Evolutionary conservation across 1,140 invertebrate species (phyloP).

Genomic region (Drosophila aff.): DNA sequence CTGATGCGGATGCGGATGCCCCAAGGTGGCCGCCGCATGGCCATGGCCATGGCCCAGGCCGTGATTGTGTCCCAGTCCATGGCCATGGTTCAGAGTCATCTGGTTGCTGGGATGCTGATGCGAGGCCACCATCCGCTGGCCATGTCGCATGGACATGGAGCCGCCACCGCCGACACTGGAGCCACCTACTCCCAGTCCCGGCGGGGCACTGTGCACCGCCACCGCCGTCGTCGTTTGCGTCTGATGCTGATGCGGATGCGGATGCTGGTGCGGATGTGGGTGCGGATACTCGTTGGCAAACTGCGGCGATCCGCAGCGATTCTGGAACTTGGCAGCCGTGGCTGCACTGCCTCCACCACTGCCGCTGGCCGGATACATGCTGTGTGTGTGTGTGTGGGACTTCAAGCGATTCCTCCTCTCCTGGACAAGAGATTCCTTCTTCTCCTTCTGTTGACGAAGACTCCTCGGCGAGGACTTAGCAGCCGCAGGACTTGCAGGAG

Average conservation of each 20-base stretch:
- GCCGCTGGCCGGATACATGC: slow-evolving; percentile 64
- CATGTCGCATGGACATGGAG: slow-evolving; percentile 63
- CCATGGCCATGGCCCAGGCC: slow-evolving; percentile 35
- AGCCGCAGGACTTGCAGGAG: slow-evolving; percentile 18
- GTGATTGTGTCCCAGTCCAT: slow-evolving; percentile 19
- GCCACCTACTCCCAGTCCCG: not conserved
- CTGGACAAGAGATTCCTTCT: not conserved
- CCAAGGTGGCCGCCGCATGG: slow-evolving; percentile 58
- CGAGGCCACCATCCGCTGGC: slow-evolving; percentile 31
- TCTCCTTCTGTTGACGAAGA: not conserved
- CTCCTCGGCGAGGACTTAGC: slow-evolving; percentile 8
- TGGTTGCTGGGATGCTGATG: slow-evolving; percentile 35
- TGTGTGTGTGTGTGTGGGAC: not conserved
- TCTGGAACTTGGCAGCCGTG: slow-evolving; percentile 73
- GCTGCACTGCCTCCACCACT: slow-evolving; percentile 46
- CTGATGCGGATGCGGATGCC: slow-evolving; percentile 63
- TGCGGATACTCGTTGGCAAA: slow-evolving; percentile 78
- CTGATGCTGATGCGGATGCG: slow-evolving; percentile 33
- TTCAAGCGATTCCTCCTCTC: not conserved
- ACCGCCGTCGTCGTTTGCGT: slow-evolving; percentile 54
- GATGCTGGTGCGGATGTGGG: slow-evolving; percentile 43
- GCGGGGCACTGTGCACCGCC: slow-evolving; percentile 63
- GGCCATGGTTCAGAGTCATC: slow-evolving; percentile 55
- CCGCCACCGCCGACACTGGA: slow-evolving; percentile 31
- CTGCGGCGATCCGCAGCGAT: slow-evolving; percentile 76